Evolutionary conservation across 2,113 vertebrate species (phyloP).

Genomic region (Poeciliopsis retropinna): DNA sequence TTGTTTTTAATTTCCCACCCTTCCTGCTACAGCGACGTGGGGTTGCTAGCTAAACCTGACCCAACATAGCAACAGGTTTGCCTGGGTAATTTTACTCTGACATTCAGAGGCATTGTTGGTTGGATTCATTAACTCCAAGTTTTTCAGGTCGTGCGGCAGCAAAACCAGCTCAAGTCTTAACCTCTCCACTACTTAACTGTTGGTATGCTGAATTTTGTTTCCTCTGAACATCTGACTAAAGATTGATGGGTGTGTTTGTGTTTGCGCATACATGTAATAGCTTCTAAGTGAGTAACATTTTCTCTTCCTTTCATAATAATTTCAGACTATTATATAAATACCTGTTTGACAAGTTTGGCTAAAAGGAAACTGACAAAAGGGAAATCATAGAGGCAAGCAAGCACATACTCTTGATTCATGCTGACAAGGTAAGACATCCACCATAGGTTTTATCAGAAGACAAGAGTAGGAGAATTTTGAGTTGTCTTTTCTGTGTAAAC

Average conservation of each 20-base stretch:
- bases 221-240: background rate
- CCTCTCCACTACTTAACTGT: background rate
- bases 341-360: slow-evolving; percentile 44
- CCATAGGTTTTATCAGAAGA: background rate
- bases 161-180: background rate
- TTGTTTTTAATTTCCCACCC: background rate
- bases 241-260: background rate
- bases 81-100: background rate
- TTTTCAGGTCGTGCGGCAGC: background rate
- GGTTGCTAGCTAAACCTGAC: background rate
- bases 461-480: background rate
- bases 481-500: background rate
- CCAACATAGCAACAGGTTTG: background rate
- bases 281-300: background rate
- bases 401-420: slow-evolving; percentile 10
- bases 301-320: background rate
- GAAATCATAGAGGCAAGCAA: accelerated
- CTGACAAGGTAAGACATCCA: slow-evolving; percentile 45
- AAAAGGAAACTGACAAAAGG: slow-evolving; percentile 6
- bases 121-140: background rate
- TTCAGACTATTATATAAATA: slow-evolving; percentile 9
- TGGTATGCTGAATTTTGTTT: background rate
- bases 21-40: background rate
- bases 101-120: background rate
- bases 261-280: background rate